These are phyloP conservation scores for Heliothis virescens DNA, from an alignment of 1,140 invertebrate species.

Conservation along the genomic window DNA sequence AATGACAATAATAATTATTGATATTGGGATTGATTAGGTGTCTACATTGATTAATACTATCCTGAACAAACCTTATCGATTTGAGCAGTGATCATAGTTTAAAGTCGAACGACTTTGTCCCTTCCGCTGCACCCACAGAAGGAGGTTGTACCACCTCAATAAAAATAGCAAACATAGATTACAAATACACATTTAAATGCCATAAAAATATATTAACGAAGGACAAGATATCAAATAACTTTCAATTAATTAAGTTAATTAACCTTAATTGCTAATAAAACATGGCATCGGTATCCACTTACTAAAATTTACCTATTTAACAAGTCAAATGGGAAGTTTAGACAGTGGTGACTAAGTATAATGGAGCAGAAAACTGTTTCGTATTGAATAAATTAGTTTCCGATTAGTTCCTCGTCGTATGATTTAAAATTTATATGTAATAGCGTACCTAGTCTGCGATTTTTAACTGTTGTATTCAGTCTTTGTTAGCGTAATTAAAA, in stretches of 20 bases:
- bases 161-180: too few species aligned
- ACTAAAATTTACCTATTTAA: conserved; percentile 28
- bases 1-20: too few species aligned
- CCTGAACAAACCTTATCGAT: neutral
- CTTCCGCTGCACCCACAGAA: too few species aligned
- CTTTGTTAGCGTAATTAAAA: too few species aligned
- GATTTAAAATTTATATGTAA: too few species aligned
- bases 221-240: conserved; percentile 21
- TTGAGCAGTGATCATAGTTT: too few species aligned
- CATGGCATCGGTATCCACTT: conserved; percentile 28
- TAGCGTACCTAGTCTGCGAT: too few species aligned
- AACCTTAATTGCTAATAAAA: conserved; percentile 44
- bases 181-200: neutral
- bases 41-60: neutral
- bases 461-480: too few species aligned
- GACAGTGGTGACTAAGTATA: neutral
- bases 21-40: too few species aligned
- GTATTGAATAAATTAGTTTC: conserved; percentile 1
- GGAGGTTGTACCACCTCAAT: too few species aligned
- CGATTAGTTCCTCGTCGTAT: neutral
- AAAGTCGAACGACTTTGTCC: too few species aligned
- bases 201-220: neutral
- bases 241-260: conserved; percentile 46
- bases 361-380: neutral
- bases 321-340: conserved; percentile 8